These are phyloP conservation scores for Himantopus leucocephalus DNA, from an alignment of 2,113 vertebrate genomes.

Conservation along the genomic window DNA sequence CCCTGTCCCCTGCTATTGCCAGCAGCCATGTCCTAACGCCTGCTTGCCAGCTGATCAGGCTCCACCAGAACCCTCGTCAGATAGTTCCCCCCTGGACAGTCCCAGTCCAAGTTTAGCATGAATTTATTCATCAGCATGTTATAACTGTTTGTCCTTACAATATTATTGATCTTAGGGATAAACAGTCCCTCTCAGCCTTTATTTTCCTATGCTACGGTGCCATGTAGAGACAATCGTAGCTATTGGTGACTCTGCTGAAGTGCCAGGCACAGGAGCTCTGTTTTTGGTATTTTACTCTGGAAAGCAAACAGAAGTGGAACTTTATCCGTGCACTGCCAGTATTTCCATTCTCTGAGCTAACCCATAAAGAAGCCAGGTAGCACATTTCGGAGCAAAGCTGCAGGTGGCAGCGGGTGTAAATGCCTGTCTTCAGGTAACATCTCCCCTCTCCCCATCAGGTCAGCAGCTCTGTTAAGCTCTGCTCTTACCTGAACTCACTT, in stretches of 20 bases:
- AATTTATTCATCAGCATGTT: neutral
- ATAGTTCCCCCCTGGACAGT: neutral
- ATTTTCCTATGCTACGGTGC: neutral
- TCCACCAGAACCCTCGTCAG: neutral
- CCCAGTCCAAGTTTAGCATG: neutral
- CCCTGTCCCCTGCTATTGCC: neutral
- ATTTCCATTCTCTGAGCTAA: neutral
- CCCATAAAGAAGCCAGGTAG: neutral
- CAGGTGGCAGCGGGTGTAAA: neutral
- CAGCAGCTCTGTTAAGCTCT: neutral
- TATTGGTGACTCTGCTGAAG: neutral
- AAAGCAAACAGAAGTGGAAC: neutral
- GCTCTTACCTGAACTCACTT: neutral
- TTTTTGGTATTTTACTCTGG: neutral
- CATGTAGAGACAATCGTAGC: neutral
- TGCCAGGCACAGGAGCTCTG: neutral
- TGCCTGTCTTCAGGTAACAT: neutral
- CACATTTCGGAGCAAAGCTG: neutral
- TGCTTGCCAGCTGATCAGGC: neutral
- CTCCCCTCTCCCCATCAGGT: neutral
- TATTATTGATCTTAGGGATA: neutral
- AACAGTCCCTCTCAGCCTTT: neutral
- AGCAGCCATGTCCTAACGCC: neutral
- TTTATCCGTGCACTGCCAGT: neutral
- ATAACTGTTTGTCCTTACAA: neutral